Percentiles rank a stretch among this genome's conserved stretches.
These are phyloP conservation scores for Eretmocerus hayati DNA, from an alignment of 2,888 invertebrate genomes.

Conservation along the genomic window DNA sequence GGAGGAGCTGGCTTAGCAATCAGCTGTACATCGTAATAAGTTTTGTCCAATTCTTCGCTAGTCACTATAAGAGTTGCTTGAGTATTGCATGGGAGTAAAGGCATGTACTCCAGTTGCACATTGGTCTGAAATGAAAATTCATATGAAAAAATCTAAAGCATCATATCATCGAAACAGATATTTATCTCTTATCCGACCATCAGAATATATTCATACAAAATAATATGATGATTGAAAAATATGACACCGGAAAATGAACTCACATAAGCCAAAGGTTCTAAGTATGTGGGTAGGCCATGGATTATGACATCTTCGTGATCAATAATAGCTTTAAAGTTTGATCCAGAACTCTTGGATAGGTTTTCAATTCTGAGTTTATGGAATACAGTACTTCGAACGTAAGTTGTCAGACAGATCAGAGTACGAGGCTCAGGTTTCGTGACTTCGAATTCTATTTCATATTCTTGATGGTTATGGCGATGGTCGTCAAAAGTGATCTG, in stretches of 20 bases:
- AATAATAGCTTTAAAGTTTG: constrained; percentile 24
- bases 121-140: constrained; percentile 20
- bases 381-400: constrained; percentile 24
- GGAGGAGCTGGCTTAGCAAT: constrained; percentile 25
- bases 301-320: constrained; percentile 14
- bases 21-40: constrained; percentile 33
- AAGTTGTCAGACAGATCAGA: constrained; percentile 29
- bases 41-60: constrained; percentile 27
- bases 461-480: constrained; percentile 30
- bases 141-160: not conserved
- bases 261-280: constrained; percentile 12
- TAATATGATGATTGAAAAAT: too few species aligned
- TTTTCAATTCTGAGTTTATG: constrained; percentile 29
- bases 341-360: constrained; percentile 23
- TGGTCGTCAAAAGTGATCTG: constrained; percentile 31
- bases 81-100: constrained; percentile 27
- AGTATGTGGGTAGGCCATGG: constrained; percentile 10
- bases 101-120: constrained; percentile 27
- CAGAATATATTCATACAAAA: too few species aligned
- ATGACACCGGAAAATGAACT: too few species aligned
- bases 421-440: constrained; percentile 29
- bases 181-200: not conserved
- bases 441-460: constrained; percentile 33
- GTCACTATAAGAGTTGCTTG: constrained; percentile 22
- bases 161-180: not conserved